phyloP scores from a whole-genome alignment of 2,797 vertebrate species.

The Mus caroli region DNA sequence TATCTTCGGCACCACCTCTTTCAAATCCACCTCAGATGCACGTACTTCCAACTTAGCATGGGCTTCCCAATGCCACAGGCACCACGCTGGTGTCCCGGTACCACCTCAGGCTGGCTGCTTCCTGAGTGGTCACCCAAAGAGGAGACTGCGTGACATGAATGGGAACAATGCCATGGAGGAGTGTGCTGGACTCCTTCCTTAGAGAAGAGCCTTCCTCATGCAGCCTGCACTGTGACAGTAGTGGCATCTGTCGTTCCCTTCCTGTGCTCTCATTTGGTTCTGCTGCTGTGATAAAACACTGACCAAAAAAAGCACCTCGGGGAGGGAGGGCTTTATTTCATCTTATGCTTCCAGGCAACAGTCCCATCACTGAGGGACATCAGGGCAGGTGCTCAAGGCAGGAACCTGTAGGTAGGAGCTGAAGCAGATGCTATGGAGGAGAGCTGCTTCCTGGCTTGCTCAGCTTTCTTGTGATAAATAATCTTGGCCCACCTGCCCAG shows the following conservation, averaged over 20 bases:
- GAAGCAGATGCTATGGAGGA: not conserved
- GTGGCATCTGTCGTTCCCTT: not conserved
- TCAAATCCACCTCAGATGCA: not conserved
- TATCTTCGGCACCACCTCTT: not conserved
- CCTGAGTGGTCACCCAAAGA: not conserved
- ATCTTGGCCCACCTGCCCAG: not conserved
- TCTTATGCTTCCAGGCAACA: no score
- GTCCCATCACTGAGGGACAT: not conserved
- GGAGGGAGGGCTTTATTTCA: not conserved
- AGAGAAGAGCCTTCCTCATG: not conserved
- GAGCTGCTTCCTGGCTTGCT: not conserved
- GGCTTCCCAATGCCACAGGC: not conserved
- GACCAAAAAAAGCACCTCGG: not conserved
- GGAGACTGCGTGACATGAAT: not conserved
- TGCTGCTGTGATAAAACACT: not conserved
- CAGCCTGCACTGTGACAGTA: not conserved
- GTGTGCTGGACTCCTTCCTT: not conserved
- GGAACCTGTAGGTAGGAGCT: not conserved
- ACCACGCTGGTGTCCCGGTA: not conserved
- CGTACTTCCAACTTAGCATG: not conserved
- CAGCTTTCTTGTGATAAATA: not conserved
- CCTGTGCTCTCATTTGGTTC: not conserved
- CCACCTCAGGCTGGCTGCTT: fast-evolving
- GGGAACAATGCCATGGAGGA: not conserved
- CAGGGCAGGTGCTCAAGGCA: not conserved